phyloP scores from a whole-genome alignment of 2,113 vertebrate species.

The Anthoscopus minutus region DNA sequence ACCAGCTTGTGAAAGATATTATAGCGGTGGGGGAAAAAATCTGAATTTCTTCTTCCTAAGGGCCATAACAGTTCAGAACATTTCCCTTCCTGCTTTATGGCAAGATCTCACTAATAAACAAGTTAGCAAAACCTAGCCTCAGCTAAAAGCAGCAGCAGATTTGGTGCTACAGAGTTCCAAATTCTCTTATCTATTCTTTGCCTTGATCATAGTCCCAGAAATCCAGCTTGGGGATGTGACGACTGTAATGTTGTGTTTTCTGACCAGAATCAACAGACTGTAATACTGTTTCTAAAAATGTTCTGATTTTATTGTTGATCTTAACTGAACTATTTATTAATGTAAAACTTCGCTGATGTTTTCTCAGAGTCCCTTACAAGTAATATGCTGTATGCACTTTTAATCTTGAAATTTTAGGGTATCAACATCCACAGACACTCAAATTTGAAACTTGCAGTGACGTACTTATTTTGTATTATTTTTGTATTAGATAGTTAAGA shows the following conservation, averaged over 20 bases:
- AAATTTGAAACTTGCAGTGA: not conserved
- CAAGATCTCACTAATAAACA: not conserved
- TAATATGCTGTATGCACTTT: not conserved
- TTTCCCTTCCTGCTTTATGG: not conserved
- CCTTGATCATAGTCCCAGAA: not conserved
- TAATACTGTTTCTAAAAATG: not conserved
- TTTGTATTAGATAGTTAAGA: not conserved
- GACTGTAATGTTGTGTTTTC: not conserved
- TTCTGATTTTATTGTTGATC: not conserved
- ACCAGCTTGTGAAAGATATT: not conserved
- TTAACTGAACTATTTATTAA: not conserved
- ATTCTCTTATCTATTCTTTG: not conserved
- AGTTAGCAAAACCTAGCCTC: not conserved
- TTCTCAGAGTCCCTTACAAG: not conserved
- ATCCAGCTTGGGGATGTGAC: not conserved
- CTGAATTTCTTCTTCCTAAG: not conserved
- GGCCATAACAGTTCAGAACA: not conserved
- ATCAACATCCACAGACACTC: not conserved
- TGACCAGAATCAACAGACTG: not conserved
- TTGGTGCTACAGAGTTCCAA: not conserved
- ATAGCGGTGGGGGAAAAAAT: not conserved
- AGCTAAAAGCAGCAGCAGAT: not conserved
- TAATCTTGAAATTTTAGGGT: not conserved
- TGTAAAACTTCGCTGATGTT: not conserved
- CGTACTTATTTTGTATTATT: not conserved